phyloP scores from a whole-genome alignment of 2,797 vertebrate species.

The Anomalospiza imberbis region DNA sequence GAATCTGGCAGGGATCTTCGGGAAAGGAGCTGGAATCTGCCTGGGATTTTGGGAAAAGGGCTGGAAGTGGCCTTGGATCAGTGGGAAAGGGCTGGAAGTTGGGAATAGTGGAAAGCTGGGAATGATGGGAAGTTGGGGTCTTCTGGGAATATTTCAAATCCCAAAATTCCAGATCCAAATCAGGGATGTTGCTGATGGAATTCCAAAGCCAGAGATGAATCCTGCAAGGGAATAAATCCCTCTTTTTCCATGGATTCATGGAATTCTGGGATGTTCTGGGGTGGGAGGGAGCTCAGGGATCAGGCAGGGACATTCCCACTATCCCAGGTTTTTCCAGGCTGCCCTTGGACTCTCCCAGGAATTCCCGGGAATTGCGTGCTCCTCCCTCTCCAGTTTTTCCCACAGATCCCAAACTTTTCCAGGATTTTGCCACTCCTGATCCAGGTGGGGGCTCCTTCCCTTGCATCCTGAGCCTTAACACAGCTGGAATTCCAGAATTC shows the following conservation, averaged over 20 bases:
- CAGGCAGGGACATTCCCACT: not conserved
- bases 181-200: not conserved
- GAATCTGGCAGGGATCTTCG: not conserved
- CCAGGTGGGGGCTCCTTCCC: not conserved
- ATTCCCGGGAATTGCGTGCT: not conserved
- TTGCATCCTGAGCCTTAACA: accelerated
- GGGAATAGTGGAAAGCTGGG: not conserved
- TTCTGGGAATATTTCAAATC: not conserved
- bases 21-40: not conserved
- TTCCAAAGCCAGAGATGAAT: not conserved
- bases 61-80: not conserved
- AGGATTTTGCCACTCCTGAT: not conserved
- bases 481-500: not conserved
- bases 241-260: accelerated
- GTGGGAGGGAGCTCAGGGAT: not conserved
- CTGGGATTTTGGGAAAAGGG: not conserved
- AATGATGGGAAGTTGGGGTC: not conserved
- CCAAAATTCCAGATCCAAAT: not conserved
- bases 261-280: not conserved
- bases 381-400: not conserved
- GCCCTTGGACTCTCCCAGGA: not conserved
- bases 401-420: not conserved
- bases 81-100: not conserved
- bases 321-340: not conserved
- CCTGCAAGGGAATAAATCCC: not conserved